These are phyloP conservation scores for Drepana falcataria DNA, from an alignment of 2,888 invertebrate genomes.

Conservation along the genomic window DNA sequence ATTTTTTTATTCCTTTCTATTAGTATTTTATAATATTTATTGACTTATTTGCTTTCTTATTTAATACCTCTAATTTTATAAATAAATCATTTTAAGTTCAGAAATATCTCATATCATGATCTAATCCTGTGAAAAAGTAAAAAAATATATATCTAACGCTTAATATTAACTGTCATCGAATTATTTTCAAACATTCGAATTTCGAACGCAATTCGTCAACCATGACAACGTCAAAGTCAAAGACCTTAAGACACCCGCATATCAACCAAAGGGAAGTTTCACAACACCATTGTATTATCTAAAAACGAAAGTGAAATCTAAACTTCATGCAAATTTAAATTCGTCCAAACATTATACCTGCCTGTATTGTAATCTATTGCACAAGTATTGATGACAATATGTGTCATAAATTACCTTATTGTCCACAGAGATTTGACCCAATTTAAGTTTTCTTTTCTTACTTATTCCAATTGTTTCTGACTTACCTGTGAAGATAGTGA, in stretches of 20 bases:
- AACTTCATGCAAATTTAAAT: conserved; percentile 57
- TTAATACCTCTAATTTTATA: no score
- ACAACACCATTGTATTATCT: conserved; percentile 33
- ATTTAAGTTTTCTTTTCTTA: conserved; percentile 39
- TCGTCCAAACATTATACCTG: conserved; percentile 48
- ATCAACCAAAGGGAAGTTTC: background rate
- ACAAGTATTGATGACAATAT: conserved; percentile 49
- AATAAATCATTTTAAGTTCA: no score
- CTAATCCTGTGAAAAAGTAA: no score
- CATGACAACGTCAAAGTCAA: background rate
- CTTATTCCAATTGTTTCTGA: conserved; percentile 30
- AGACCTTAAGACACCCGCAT: background rate
- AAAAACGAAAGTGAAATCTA: conserved; percentile 70
- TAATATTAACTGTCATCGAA: no score
- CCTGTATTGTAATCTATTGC: conserved; percentile 37
- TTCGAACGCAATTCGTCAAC: no score
- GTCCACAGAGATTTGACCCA: conserved; percentile 40
- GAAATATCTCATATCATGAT: no score
- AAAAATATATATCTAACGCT: no score
- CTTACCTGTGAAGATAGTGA: conserved; percentile 39
- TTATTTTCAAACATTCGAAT: no score
- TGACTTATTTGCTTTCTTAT: no score
- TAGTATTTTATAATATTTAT: no score
- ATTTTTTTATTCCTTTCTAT: no score
- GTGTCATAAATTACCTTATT: conserved; percentile 49